A percentile compares a stretch with the other conserved stretches of the same genome.
phyloP scores from a whole-genome alignment of 2,113 vertebrate species.

The Oryzias melastigma region DNA sequence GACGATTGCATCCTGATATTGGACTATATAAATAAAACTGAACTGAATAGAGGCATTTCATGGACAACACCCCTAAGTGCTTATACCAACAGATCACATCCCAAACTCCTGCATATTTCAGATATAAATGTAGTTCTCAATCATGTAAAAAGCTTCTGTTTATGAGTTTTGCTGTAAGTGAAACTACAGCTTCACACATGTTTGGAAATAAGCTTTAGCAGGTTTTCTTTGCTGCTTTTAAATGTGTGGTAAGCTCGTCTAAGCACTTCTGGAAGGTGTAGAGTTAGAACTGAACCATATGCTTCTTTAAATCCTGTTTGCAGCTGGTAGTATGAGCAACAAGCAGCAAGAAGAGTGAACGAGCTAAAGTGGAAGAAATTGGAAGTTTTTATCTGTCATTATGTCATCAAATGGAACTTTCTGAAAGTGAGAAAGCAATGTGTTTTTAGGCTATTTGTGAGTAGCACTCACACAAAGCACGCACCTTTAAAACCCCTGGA shows the following conservation, averaged over 20 bases:
- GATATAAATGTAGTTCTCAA: background rate
- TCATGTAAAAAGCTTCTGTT: background rate
- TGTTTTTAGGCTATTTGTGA: slow-evolving; percentile 40
- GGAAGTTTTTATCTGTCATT: slow-evolving; percentile 44
- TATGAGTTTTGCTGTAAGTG: background rate
- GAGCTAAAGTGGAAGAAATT: slow-evolving; percentile 24
- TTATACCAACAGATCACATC: too few relatives aligned
- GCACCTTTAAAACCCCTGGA: slow-evolving; percentile 7
- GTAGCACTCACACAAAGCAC: slow-evolving; percentile 19
- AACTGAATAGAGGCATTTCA: too few relatives aligned
- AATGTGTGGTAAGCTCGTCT: slow-evolving; percentile 30
- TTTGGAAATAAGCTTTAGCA: slow-evolving; percentile 7
- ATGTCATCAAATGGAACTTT: slow-evolving; percentile 51
- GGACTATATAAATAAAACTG: too few relatives aligned
- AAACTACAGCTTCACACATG: slow-evolving; percentile 3
- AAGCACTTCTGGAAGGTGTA: slow-evolving; percentile 20
- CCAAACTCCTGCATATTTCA: too few relatives aligned
- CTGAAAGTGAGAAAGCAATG: slow-evolving; percentile 32
- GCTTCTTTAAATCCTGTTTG: slow-evolving; percentile 27
- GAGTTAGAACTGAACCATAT: slow-evolving; percentile 36
- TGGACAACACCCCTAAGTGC: too few relatives aligned
- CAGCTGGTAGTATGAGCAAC: slow-evolving; percentile 26
- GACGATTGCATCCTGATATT: too few relatives aligned
- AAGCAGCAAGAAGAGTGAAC: slow-evolving; percentile 8
- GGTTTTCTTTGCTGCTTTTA: slow-evolving; percentile 18